Evolutionary conservation across 92 coral and sea anemone genomes (phyloP).

Genomic region (Epizoanthus illoricatus): DNA sequence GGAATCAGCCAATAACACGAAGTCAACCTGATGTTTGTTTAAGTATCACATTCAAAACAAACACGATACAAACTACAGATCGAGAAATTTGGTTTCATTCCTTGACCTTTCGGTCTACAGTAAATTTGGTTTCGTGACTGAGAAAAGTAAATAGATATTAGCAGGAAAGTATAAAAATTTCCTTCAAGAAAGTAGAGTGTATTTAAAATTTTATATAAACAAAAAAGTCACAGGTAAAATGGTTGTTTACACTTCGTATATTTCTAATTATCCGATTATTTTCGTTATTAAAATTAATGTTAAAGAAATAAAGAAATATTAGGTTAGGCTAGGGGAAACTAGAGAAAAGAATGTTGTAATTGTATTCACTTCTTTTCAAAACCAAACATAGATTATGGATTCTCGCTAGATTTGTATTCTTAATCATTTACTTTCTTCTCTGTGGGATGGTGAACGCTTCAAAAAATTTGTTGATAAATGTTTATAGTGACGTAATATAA

Average conservation of each 20-base stretch:
- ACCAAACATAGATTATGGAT: not conserved
- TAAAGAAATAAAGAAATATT: not conserved
- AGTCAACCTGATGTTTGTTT: slow-evolving; percentile 27
- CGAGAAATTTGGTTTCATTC: not conserved
- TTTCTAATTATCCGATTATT: slow-evolving; percentile 5
- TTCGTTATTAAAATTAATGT: slow-evolving; percentile 10
- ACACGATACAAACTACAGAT: not conserved
- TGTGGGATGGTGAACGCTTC: not conserved
- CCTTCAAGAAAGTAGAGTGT: not conserved
- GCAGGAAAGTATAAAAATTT: no score
- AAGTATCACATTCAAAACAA: not conserved
- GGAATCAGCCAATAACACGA: slow-evolving; percentile 5
- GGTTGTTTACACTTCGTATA: slow-evolving; percentile 10
- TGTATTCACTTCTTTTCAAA: not conserved
- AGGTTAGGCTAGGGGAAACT: not conserved
- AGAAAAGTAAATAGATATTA: no score
- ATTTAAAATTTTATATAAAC: not conserved
- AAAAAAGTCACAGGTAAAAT: not conserved
- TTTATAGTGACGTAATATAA: slow-evolving; percentile 33
- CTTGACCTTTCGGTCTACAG: no score
- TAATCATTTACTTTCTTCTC: not conserved
- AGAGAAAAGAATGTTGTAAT: no score
- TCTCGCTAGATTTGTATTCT: not conserved
- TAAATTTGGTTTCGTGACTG: not conserved
- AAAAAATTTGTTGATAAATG: not conserved